These are phyloP conservation scores for Caenorhabditis japonica DNA, from an alignment of 2,888 invertebrate genomes.

Conservation along the genomic window DNA sequence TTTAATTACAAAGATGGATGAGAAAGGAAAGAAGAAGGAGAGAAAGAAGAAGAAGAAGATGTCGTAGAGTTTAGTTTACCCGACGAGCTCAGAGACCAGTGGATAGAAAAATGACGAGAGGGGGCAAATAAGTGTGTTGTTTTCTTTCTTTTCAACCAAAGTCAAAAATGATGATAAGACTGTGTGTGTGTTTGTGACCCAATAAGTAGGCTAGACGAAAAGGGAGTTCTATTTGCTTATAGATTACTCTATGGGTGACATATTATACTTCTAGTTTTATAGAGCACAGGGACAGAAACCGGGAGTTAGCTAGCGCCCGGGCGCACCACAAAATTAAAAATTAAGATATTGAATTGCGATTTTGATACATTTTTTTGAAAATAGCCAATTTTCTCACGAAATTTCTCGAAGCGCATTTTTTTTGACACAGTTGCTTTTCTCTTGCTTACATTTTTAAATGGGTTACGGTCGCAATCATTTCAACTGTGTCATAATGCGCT, in stretches of 20 bases:
- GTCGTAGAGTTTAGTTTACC: not conserved
- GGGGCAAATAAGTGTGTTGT: not conserved
- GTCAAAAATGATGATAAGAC: not conserved
- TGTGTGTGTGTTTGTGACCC: conserved; percentile 16
- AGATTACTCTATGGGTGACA: conserved; percentile 7
- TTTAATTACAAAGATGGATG: conserved; percentile 6
- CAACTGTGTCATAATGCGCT: too few relatives aligned
- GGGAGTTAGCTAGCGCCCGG: too few relatives aligned
- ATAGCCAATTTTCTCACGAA: too few relatives aligned
- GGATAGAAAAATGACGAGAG: conserved; percentile 1
- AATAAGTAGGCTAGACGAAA: not conserved
- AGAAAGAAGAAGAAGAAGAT: conserved; percentile 11
- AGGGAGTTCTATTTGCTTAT: conserved; percentile 4
- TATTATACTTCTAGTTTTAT: too few relatives aligned
- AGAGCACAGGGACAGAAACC: too few relatives aligned
- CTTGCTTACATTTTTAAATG: too few relatives aligned
- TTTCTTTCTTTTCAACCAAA: not conserved
- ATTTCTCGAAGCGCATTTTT: too few relatives aligned
- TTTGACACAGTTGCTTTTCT: too few relatives aligned
- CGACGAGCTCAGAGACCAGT: conserved; percentile 19
- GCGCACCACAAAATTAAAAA: too few relatives aligned
- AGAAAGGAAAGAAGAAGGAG: not conserved
- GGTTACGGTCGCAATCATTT: too few relatives aligned
- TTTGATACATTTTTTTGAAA: too few relatives aligned
- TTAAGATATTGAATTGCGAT: too few relatives aligned